Conservation (phyloP, 2,113 vertebrate genomes). For the Gymnorhina tibicen region DNA sequence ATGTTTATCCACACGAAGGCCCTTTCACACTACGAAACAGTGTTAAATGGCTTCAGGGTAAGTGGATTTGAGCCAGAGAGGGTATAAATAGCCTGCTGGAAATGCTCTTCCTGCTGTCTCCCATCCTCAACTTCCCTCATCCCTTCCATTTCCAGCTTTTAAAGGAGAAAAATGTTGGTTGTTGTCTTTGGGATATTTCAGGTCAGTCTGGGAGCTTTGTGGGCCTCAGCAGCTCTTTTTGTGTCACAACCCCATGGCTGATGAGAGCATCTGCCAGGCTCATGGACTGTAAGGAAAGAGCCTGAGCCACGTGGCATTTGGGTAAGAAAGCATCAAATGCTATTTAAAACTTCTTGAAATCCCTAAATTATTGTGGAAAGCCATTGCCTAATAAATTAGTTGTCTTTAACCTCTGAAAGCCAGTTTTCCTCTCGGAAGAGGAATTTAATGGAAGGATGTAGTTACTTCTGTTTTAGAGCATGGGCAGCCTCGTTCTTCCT, state of each 20-base stretch:
- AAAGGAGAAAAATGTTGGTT: not conserved
- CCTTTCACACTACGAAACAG: not conserved
- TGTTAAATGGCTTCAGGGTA: conserved; percentile 33
- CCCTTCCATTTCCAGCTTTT: not conserved
- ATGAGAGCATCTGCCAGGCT: not conserved
- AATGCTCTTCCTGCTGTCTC: not conserved
- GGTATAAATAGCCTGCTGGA: not conserved
- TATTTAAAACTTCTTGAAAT: not conserved
- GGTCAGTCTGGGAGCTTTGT: not conserved
- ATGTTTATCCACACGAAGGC: conserved; percentile 18
- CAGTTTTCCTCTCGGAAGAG: not conserved
- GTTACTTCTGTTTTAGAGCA: not conserved
- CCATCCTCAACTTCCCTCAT: not conserved
- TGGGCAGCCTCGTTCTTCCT: not conserved
- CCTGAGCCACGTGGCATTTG: not conserved
- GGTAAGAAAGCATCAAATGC: not conserved
- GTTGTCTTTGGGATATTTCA: not conserved
- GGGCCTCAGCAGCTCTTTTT: not conserved
- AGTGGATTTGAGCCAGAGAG: not conserved
- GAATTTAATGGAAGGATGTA: not conserved
- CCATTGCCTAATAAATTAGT: not conserved
- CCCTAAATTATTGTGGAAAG: not conserved
- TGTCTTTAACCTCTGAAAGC: not conserved
- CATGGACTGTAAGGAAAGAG: not conserved
- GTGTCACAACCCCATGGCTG: not conserved